Percentiles rank a stretch among this genome's conserved stretches.
These are phyloP conservation scores for Tokudaia muenninki DNA, from an alignment of 2,797 vertebrate genomes.

Conservation along the genomic window DNA sequence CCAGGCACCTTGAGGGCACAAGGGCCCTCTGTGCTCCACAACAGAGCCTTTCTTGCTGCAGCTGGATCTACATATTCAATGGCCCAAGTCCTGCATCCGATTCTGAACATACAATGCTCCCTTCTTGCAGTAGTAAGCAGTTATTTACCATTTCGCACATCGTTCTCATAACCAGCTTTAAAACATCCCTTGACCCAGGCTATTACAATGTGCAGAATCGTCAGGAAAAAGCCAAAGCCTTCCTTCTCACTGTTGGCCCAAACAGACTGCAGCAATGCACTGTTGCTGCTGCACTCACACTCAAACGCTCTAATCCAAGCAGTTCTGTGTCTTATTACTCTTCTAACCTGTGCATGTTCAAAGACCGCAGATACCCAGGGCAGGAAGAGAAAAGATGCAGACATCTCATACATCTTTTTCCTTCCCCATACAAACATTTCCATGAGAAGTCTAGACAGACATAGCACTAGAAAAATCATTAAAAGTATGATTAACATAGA, in stretches of 20 bases:
- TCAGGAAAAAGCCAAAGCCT: background rate
- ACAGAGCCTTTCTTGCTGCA: background rate
- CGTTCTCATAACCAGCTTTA: background rate
- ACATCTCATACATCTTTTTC: background rate
- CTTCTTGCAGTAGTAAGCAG: background rate
- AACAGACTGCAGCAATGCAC: background rate
- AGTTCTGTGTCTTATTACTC: background rate
- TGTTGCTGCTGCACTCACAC: background rate
- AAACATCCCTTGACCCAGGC: background rate
- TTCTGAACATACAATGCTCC: background rate
- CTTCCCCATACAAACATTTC: background rate
- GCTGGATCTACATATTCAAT: background rate
- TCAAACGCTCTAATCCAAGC: background rate
- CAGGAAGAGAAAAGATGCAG: background rate
- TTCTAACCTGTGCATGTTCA: background rate
- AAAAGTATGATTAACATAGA: background rate
- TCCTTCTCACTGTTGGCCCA: background rate
- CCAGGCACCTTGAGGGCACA: background rate
- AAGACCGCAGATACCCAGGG: background rate
- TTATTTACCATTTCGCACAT: background rate
- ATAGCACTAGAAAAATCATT: slow-evolving; percentile 18
- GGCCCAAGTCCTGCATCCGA: background rate
- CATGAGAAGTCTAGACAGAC: background rate
- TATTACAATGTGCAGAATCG: background rate
- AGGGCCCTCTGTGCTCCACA: background rate